Conservation (phyloP, 2,888 invertebrate species). For the Plagodis dolabraria region DNA sequence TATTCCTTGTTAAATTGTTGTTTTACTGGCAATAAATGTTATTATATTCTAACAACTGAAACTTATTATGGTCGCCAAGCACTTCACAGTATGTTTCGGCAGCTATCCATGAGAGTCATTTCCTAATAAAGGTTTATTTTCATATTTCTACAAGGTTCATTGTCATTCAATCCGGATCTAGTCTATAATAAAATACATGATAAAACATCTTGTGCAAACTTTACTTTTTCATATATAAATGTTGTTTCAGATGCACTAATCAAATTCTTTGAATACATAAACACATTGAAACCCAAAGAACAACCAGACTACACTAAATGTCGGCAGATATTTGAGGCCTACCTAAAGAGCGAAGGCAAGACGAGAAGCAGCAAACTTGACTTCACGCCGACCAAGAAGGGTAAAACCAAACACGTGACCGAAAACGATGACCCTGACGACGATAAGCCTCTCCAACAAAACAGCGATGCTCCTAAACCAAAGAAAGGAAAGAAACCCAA, state of each 20-base stretch:
- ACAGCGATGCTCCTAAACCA: slow-evolving; percentile 36
- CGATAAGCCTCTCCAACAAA: slow-evolving; percentile 37
- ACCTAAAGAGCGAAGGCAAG: slow-evolving; percentile 86
- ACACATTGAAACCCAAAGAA: slow-evolving; percentile 88
- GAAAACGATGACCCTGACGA: slow-evolving; percentile 43
- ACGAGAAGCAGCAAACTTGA: slow-evolving; percentile 84
- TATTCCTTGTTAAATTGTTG: no score
- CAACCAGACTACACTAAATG: slow-evolving; percentile 90
- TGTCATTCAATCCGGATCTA: no score
- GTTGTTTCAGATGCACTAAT: slow-evolving; percentile 83
- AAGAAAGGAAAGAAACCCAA: slow-evolving; percentile 45
- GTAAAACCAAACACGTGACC: slow-evolving; percentile 42
- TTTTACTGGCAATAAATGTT: no score
- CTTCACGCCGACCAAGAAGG: slow-evolving; percentile 68
- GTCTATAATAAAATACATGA: no score
- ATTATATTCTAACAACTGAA: no score
- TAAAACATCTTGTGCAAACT: background rate
- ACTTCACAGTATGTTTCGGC: no score
- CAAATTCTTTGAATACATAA: slow-evolving; percentile 88
- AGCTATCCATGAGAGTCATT: no score
- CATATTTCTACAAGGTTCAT: no score
- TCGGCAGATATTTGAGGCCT: slow-evolving; percentile 86
- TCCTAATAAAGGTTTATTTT: no score
- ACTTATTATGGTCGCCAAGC: no score
- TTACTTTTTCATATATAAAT: background rate